Percentiles rank a stretch among this genome's conserved stretches.
Conservation (phyloP, 2,797 vertebrate genomes). For the Semaprochilodus insignis region DNA sequence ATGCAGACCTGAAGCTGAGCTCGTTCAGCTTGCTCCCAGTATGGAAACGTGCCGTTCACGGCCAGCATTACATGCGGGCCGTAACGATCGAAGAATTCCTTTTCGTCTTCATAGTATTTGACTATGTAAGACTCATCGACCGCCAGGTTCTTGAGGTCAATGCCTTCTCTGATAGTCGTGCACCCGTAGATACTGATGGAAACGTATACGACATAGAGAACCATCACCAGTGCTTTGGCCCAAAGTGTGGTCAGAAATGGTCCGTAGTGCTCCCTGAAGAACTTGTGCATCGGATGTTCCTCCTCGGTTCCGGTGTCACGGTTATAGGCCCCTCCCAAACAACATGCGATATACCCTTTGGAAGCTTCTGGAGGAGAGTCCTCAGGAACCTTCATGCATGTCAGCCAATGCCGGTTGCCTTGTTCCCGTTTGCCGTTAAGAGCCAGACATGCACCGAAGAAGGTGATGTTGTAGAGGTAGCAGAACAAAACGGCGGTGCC, state of each 20-base stretch:
- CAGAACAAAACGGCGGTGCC: constrained; percentile 82
- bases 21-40: constrained; percentile 75
- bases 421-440: constrained; percentile 84
- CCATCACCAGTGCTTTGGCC: constrained; percentile 70
- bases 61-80: constrained; percentile 83
- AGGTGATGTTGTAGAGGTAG: constrained; percentile 74
- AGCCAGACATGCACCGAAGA: constrained; percentile 81
- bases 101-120: constrained; percentile 76
- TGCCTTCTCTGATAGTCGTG: constrained; percentile 78
- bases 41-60: constrained; percentile 73
- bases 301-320: constrained; percentile 63
- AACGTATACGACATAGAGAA: constrained; percentile 76
- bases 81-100: constrained; percentile 78
- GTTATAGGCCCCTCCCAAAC: constrained; percentile 68
- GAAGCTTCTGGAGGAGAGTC: constrained; percentile 60
- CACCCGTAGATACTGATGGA: constrained; percentile 79
- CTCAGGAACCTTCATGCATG: constrained; percentile 71
- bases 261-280: constrained; percentile 79
- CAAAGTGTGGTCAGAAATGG: constrained; percentile 75
- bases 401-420: constrained; percentile 83
- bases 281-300: constrained; percentile 64
- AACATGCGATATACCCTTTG: constrained; percentile 70
- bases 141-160: constrained; percentile 83
- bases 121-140: constrained; percentile 81
- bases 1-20: constrained; percentile 72